phyloP scores from a whole-genome alignment of 1,140 invertebrate species.

The Sitobion miscanthi region DNA sequence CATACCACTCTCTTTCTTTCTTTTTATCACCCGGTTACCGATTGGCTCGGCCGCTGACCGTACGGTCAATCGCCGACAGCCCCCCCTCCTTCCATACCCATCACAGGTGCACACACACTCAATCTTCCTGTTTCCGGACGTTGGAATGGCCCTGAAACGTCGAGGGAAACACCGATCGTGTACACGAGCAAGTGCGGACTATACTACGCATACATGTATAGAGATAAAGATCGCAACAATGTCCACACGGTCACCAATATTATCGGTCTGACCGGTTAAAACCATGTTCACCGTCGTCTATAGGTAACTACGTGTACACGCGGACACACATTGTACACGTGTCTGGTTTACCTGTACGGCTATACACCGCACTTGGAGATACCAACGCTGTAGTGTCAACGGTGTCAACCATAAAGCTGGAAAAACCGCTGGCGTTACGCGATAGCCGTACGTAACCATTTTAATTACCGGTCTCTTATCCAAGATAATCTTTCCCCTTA shows the following conservation, averaged over 20 bases:
- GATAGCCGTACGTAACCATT: conserved; percentile 30
- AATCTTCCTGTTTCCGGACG: conserved; percentile 33
- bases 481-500: conserved; percentile 50
- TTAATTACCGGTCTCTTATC: conserved; percentile 51
- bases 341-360: neutral
- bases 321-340: neutral
- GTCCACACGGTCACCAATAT: conserved; percentile 19
- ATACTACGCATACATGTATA: neutral
- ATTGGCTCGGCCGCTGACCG: neutral
- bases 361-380: neutral
- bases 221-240: conserved; percentile 17
- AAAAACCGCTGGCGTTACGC: conserved; percentile 40
- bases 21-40: neutral
- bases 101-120: neutral
- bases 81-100: too few relatives aligned
- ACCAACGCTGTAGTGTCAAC: neutral
- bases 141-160: neutral
- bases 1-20: neutral
- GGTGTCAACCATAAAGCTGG: conserved; percentile 37
- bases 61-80: neutral
- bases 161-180: conserved; percentile 34
- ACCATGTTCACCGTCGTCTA: conserved; percentile 4
- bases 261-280: conserved; percentile 18
- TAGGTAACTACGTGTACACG: neutral
- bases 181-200: neutral